A percentile compares a stretch with the other conserved stretches of the same genome.
Evolutionary conservation across 2,888 invertebrate species (phyloP).

Genomic region (Nipponacmea schrenckii): DNA sequence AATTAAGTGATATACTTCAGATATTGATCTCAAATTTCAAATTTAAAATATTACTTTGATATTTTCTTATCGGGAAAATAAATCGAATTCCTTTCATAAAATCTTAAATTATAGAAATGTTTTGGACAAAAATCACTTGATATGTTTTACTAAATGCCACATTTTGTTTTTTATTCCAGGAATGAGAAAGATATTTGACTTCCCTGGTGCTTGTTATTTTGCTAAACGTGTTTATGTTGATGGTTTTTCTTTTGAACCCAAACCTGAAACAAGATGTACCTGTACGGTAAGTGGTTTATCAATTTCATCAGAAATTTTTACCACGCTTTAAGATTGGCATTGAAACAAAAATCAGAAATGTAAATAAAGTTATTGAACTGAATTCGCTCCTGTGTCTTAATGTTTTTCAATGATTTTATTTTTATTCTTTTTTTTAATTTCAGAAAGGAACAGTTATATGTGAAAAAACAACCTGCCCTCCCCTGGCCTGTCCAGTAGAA

Average conservation of each 20-base stretch:
- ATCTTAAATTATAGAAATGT: neutral
- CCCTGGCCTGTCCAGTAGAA: constrained; percentile 48
- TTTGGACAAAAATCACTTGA: too few relatives aligned
- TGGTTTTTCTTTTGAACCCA: constrained; percentile 73
- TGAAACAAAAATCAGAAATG: too few relatives aligned
- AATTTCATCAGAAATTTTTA: too few relatives aligned
- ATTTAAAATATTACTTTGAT: too few relatives aligned
- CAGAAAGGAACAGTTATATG: constrained; percentile 57
- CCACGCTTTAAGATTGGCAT: too few relatives aligned
- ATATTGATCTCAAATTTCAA: too few relatives aligned
- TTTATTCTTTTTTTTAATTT: neutral
- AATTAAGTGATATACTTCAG: too few relatives aligned
- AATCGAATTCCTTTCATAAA: neutral
- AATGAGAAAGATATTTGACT: constrained; percentile 69
- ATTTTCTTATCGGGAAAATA: too few relatives aligned
- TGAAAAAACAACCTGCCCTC: constrained; percentile 54
- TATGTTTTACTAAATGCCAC: too few relatives aligned
- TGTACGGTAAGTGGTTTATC: constrained; percentile 71
- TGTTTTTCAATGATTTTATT: neutral
- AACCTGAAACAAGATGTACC: constrained; percentile 82
- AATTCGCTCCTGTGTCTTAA: too few relatives aligned
- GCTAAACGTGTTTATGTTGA: constrained; percentile 77
- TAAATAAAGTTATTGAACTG: too few relatives aligned
- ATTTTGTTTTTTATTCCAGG: constrained; percentile 58
- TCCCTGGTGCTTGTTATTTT: constrained; percentile 76